Conservation (phyloP, 2,888 invertebrate species). For the Alloscopus bannaensis region DNA sequence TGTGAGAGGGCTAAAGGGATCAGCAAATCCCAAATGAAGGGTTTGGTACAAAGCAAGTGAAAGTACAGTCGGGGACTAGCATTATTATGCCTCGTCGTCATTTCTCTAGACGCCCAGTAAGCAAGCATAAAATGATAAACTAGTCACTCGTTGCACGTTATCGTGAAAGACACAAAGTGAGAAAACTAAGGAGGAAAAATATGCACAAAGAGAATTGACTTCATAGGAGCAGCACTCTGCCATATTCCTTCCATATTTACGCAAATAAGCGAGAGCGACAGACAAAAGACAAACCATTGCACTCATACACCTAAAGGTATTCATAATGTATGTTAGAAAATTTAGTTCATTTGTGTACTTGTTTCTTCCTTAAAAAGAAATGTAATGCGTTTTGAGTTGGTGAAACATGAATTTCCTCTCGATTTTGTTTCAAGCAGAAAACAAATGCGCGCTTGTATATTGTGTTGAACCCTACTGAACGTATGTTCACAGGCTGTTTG, state of each 20-base stretch:
- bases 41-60: background rate
- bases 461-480: too few relatives aligned
- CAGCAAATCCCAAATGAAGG: conserved; percentile 30
- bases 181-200: too few relatives aligned
- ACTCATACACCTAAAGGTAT: background rate
- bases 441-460: background rate
- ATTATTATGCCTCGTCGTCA: background rate
- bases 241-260: background rate
- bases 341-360: background rate
- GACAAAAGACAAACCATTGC: background rate
- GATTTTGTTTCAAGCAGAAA: conserved; percentile 28
- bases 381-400: conserved; percentile 4
- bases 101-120: conserved; percentile 16
- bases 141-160: conserved; percentile 8
- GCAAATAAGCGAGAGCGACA: background rate
- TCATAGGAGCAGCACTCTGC: background rate
- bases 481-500: too few relatives aligned
- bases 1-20: conserved; percentile 12
- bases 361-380: background rate
- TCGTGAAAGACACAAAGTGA: background rate
- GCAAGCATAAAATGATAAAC: conserved; percentile 19
- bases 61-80: conserved; percentile 5
- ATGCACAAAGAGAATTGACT: conserved; percentile 21
- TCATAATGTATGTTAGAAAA: background rate
- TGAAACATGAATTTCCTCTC: conserved; percentile 35